These are phyloP conservation scores for Tetragonula carbonaria DNA, from an alignment of 2,888 invertebrate species.

Conservation along the genomic window DNA sequence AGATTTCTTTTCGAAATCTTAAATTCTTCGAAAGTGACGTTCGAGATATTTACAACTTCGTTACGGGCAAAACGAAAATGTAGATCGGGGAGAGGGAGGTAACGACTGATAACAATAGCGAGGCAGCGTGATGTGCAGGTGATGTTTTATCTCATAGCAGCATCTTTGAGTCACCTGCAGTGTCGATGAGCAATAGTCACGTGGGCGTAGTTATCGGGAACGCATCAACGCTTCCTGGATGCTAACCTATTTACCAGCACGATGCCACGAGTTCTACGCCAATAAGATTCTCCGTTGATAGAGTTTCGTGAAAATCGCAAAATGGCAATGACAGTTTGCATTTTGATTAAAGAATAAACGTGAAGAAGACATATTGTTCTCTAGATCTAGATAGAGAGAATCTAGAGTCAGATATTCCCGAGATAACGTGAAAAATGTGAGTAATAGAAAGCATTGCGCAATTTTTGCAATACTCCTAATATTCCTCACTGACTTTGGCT, in stretches of 20 bases:
- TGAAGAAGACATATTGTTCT: background rate
- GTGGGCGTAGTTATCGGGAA: constrained; percentile 68
- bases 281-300: constrained; percentile 30
- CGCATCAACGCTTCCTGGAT: constrained; percentile 72
- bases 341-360: background rate
- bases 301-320: background rate
- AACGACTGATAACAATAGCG: constrained; percentile 65
- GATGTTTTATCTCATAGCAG: constrained; percentile 56
- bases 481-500: too few relatives aligned
- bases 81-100: constrained; percentile 51
- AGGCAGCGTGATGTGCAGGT: constrained; percentile 18
- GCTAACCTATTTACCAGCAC: constrained; percentile 73
- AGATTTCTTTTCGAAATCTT: too few relatives aligned
- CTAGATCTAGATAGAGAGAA: too few relatives aligned
- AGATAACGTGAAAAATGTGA: background rate
- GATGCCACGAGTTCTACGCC: constrained; percentile 19
- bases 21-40: background rate
- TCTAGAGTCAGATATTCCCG: background rate
- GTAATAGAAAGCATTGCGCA: background rate
- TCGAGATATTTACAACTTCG: constrained; percentile 43
- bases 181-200: constrained; percentile 65
- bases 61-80: constrained; percentile 22
- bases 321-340: background rate
- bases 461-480: background rate
- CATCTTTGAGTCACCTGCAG: constrained; percentile 64